Percentiles rank a stretch among this genome's conserved stretches.
Conservation (phyloP, 2,113 vertebrate genomes). For the Apteryx owenii region DNA sequence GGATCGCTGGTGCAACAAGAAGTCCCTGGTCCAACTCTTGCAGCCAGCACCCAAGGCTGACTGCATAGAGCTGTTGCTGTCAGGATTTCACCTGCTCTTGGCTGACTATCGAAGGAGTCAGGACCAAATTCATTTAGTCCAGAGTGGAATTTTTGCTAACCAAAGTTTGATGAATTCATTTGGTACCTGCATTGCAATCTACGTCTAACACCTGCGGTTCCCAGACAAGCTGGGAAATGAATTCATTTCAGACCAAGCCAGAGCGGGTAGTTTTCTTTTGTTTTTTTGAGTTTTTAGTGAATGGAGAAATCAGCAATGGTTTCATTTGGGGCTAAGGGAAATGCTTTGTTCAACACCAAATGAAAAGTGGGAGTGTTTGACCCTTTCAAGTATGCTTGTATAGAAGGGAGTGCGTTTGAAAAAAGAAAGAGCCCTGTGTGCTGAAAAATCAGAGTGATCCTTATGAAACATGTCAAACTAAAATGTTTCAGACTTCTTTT, state of each 20-base stretch:
- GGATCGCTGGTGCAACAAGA: neutral
- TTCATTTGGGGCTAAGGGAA: slow-evolving; percentile 31
- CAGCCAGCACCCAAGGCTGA: neutral
- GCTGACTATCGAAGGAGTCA: neutral
- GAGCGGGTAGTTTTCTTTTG: slow-evolving; percentile 30
- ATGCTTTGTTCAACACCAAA: neutral
- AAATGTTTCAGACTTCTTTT: neutral
- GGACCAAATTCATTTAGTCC: neutral
- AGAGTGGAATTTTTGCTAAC: neutral
- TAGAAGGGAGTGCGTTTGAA: neutral
- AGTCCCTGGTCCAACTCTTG: neutral
- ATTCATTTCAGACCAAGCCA: slow-evolving; percentile 35
- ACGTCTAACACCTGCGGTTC: neutral
- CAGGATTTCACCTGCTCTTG: neutral
- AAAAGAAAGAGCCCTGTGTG: neutral
- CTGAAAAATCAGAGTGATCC: neutral
- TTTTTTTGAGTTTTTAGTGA: slow-evolving; percentile 21
- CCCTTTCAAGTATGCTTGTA: neutral
- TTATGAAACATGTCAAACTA: neutral
- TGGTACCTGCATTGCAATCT: slow-evolving; percentile 45
- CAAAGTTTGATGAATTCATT: slow-evolving; percentile 31
- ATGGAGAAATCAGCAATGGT: slow-evolving; percentile 46
- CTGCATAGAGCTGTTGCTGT: neutral
- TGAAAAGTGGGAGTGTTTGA: neutral
- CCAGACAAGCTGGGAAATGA: slow-evolving; percentile 25